Conservation (phyloP, 2,797 vertebrate genomes). For the Hoplostethus mediterraneus region DNA sequence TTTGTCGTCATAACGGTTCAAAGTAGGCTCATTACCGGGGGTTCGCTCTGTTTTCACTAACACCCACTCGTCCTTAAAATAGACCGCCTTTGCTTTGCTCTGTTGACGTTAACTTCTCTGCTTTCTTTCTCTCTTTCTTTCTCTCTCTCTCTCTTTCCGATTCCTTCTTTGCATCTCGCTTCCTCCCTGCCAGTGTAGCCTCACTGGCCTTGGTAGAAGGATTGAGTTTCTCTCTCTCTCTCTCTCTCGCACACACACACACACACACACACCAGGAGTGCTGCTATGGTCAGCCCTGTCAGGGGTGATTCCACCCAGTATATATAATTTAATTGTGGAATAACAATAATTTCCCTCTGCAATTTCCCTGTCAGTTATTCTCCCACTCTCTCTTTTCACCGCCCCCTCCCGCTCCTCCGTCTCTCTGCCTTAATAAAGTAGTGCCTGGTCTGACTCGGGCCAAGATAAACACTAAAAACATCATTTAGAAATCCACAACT, state of each 20-base stretch:
- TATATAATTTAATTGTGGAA: conserved; percentile 84
- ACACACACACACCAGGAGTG: conserved; percentile 44
- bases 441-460: conserved; percentile 51
- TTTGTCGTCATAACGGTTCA: conserved; percentile 51
- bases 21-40: conserved; percentile 55
- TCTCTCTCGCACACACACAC: conserved; percentile 11
- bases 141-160: conserved; percentile 69
- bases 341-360: conserved; percentile 82
- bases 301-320: conserved; percentile 79
- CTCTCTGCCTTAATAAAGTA: conserved; percentile 70
- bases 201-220: conserved; percentile 74
- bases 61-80: conserved; percentile 75
- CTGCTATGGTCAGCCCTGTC: conserved; percentile 73
- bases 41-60: conserved; percentile 71
- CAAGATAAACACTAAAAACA: conserved; percentile 76
- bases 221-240: conserved; percentile 75
- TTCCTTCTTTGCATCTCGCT: conserved; percentile 52
- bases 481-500: conserved; percentile 70
- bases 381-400: conserved; percentile 53
- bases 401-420: conserved; percentile 21
- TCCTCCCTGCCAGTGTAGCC: conserved; percentile 67
- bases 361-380: conserved; percentile 79
- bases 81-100: conserved; percentile 62
- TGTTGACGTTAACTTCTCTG: conserved; percentile 68
- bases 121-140: conserved; percentile 49